Evolutionary conservation across 2,888 invertebrate genomes (phyloP).

Genomic region (Pharmacophagus antenor): DNA sequence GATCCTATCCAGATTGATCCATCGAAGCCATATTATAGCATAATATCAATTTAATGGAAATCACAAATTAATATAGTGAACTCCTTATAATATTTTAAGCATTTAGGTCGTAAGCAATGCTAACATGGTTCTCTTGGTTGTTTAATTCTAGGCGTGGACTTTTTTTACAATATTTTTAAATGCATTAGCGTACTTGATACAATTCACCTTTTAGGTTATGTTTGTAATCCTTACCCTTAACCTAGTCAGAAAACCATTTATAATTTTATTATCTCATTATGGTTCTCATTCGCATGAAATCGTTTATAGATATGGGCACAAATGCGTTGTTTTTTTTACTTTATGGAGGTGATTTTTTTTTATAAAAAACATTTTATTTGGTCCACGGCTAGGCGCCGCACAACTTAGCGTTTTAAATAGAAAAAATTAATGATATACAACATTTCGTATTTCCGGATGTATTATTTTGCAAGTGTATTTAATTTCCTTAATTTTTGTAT

Average conservation of each 20-base stretch:
- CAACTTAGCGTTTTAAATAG: neutral
- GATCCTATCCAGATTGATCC: neutral
- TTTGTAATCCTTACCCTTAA: neutral
- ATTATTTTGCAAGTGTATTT: conserved; percentile 3
- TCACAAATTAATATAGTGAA: neutral
- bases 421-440: neutral
- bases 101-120: neutral
- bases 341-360: neutral
- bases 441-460: neutral
- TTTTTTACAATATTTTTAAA: neutral
- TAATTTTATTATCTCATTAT: neutral
- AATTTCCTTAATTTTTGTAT: conserved; percentile 10
- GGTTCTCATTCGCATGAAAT: too few species aligned
- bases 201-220: neutral
- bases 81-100: neutral
- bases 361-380: neutral
- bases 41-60: too few species aligned
- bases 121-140: neutral
- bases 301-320: neutral
- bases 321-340: neutral
- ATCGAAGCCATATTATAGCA: conserved; percentile 3
- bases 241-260: conserved; percentile 5
- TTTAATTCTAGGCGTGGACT: conserved; percentile 6
- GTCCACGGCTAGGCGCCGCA: conserved; percentile 8
- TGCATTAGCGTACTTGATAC: neutral